Percentiles rank a stretch among this genome's conserved stretches.
Evolutionary conservation across 2,113 vertebrate genomes (phyloP).

Genomic region (Forbesichthys papilliferus): DNA sequence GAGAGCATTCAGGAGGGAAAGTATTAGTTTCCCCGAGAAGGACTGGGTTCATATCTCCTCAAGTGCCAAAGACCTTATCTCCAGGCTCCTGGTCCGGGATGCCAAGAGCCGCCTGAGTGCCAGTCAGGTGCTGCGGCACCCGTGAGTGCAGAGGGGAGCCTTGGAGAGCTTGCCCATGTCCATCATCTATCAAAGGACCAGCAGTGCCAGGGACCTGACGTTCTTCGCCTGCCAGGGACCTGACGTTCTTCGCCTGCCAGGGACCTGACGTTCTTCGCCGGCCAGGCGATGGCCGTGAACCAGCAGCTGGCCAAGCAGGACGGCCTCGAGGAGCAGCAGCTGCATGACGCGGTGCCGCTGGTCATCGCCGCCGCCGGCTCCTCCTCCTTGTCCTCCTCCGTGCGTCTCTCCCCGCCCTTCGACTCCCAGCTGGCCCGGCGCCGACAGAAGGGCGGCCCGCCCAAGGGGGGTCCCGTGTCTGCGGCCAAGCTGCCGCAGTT

Average conservation of each 20-base stretch:
- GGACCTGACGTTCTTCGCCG: slow-evolving; percentile 94
- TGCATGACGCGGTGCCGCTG: slow-evolving; percentile 76
- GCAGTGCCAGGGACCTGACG: slow-evolving; percentile 95
- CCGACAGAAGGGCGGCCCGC: slow-evolving; percentile 85
- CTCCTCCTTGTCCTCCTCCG: slow-evolving; percentile 82
- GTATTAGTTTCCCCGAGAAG: slow-evolving; percentile 94
- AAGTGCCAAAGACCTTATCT: slow-evolving; percentile 98
- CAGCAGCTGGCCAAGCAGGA: slow-evolving; percentile 90
- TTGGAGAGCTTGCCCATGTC: no score
- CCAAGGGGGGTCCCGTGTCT: slow-evolving; percentile 77
- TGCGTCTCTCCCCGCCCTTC: slow-evolving; percentile 91
- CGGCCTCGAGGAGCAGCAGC: slow-evolving; percentile 84
- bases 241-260: slow-evolving; percentile 93
- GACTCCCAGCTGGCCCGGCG: slow-evolving; percentile 91
- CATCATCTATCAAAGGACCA: slow-evolving; percentile 78
- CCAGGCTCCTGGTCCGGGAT: slow-evolving; percentile 95
- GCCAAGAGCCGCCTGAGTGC: slow-evolving; percentile 96
- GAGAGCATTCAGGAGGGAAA: slow-evolving; percentile 98
- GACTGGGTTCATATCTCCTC: slow-evolving; percentile 97
- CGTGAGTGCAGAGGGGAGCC: slow-evolving; percentile 89
- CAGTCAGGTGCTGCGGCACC: slow-evolving; percentile 93
- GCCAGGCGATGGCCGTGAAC: slow-evolving; percentile 94
- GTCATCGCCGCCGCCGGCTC: slow-evolving; percentile 87
- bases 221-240: slow-evolving; percentile 93
- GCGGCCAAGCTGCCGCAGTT: slow-evolving; percentile 81